Base-by-base conservation (phyloP, 2,797 vertebrate species). In the Morelia viridis region DNA sequence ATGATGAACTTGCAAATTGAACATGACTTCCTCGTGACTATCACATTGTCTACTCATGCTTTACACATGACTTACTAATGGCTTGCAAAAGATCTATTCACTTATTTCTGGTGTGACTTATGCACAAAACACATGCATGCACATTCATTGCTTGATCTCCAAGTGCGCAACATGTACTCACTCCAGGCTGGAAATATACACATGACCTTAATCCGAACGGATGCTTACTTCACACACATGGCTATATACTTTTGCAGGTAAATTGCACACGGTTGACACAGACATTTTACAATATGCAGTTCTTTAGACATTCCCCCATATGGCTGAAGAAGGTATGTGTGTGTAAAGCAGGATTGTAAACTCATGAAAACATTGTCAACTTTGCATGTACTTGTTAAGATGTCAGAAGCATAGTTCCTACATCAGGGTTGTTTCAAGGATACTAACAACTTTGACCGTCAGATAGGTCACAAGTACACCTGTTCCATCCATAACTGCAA, bases 301-400 rank as follows among this genome's bases (percentile, higher is more conserved):
- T 64, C 85, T 46, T 65, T 46, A 13, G 12, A 76, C 85, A 22
- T 28, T 61, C 35, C 60, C 53, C 57, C 31, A 24, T 61, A 88
- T 53, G 24, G 56, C 76, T 56, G 41, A 62, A 84, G n/a, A 83
- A 57, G 31, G 83, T n/a, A 50, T 50, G 53, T 4, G 8, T 61
- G 76, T 62, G 92, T 89, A 87, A 90, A 92, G 84, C 88, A 91
- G 71, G 84, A 68, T 89, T 58, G 58, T 56, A 89, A 92, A 91
- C 88, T 26, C 28, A 91, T 64, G 64, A 71, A 91, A 85, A 89
- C 56, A 62, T 58, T 87, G 65, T 60, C 85, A 83, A 87, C 50
- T 65, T 50, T 80, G 86, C 65, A 31, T 31, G 19, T 24, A 88
- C 53, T 80, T 65, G 89, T 68, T 50, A 65, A 57, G 24, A 10